phyloP scores from a whole-genome alignment of 2,888 invertebrate species.

The Cepaea hortensis region DNA sequence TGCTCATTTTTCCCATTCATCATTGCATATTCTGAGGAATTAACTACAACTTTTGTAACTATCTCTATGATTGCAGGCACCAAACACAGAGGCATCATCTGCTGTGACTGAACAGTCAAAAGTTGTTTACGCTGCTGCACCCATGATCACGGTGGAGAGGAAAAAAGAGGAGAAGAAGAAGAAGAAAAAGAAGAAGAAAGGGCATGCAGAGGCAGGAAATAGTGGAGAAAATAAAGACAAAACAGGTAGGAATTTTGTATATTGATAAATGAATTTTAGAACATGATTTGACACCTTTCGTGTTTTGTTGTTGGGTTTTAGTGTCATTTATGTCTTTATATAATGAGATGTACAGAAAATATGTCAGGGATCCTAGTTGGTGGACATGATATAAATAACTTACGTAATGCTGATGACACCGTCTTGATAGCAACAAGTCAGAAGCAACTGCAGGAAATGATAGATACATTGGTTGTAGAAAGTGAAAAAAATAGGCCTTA shows the following conservation, averaged over 20 bases:
- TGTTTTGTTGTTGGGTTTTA: background rate
- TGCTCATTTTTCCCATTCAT: too few species aligned
- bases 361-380: too few species aligned
- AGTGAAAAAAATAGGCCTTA: too few species aligned
- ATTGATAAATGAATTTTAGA: background rate
- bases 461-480: too few species aligned
- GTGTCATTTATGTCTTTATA: background rate
- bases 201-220: constrained; percentile 8
- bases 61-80: background rate
- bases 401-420: too few species aligned
- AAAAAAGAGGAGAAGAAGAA: constrained; percentile 52
- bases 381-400: too few species aligned
- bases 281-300: too few species aligned
- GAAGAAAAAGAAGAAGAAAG: constrained; percentile 58
- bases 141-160: constrained; percentile 63
- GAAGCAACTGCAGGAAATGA: too few species aligned
- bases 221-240: constrained; percentile 21
- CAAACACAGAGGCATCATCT: constrained; percentile 17
- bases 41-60: background rate
- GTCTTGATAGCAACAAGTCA: too few species aligned
- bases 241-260: background rate
- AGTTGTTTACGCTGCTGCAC: constrained; percentile 71
- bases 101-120: constrained; percentile 60
- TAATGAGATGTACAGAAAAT: too few species aligned
- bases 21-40: background rate